Percentiles rank a stretch among this genome's conserved stretches.
phyloP scores from a whole-genome alignment of 2,113 vertebrate genomes.

The Notechis scutatus region DNA sequence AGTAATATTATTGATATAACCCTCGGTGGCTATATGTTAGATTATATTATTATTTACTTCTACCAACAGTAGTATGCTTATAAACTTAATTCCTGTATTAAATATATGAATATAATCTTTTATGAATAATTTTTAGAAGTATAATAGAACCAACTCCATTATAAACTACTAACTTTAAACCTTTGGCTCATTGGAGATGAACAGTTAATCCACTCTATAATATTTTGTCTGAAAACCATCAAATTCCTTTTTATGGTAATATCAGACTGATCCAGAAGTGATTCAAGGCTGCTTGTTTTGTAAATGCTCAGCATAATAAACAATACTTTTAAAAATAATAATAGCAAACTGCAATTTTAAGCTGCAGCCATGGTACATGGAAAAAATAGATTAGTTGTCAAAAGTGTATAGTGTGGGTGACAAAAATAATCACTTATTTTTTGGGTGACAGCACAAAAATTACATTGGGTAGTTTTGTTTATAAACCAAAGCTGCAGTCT shows the following conservation, averaged over 20 bases:
- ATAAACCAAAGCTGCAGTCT: constrained; percentile 5
- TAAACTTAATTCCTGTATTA: neutral
- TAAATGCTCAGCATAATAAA: neutral
- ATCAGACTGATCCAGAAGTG: neutral
- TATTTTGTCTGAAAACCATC: neutral
- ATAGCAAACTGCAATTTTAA: constrained; percentile 24
- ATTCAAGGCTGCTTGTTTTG: neutral
- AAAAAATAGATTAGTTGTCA: constrained; percentile 22
- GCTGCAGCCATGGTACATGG: neutral
- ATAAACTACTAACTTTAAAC: neutral
- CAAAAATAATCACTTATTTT: constrained; percentile 16
- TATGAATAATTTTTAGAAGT: neutral
- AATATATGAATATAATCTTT: neutral
- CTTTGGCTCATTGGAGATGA: neutral
- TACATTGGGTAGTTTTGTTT: neutral
- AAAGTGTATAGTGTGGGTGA: neutral
- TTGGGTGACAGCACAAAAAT: constrained; percentile 37
- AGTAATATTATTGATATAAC: neutral
- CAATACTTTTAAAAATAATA: neutral
- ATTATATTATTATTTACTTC: neutral
- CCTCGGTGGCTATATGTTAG: neutral
- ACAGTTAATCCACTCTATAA: neutral
- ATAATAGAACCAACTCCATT: neutral
- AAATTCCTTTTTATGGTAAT: neutral
- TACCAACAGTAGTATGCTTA: neutral